Evolutionary conservation across 2,888 invertebrate genomes (phyloP).

Genomic region (Ichneumon xanthorius): DNA sequence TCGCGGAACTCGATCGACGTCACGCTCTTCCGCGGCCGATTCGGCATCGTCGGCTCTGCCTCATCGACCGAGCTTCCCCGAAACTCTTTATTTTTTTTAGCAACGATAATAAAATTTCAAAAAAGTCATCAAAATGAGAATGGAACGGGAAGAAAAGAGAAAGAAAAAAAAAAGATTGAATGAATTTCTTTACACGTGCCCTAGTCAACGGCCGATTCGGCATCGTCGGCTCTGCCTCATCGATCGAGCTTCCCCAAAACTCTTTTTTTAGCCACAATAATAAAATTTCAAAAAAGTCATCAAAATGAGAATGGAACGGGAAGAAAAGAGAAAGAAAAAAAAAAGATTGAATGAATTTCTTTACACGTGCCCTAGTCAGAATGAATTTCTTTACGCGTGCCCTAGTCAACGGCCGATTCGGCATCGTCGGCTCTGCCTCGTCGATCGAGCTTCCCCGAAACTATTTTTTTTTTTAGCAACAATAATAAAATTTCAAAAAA

Average conservation of each 20-base stretch:
- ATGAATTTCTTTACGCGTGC: too few relatives aligned
- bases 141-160: not conserved
- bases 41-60: conserved; percentile 50
- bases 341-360: conserved; percentile 3
- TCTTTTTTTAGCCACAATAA: too few relatives aligned
- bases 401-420: too few relatives aligned
- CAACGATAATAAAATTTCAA: too few relatives aligned
- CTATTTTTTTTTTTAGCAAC: too few relatives aligned
- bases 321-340: not conserved
- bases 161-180: not conserved
- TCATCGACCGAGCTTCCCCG: conserved; percentile 47
- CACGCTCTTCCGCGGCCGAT: conserved; percentile 50
- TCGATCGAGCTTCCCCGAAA: too few relatives aligned
- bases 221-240: too few relatives aligned
- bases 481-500: not conserved
- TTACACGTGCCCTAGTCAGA: not conserved
- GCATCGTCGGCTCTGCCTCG: too few relatives aligned
- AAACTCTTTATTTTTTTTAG: not conserved
- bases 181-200: conserved; percentile 1
- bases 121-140: not conserved
- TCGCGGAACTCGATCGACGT: conserved; percentile 51
- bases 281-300: not conserved
- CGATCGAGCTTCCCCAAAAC: too few relatives aligned
- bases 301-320: not conserved
- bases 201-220: too few relatives aligned